These are phyloP conservation scores for Thripadectes ignobilis DNA, from an alignment of 2,797 vertebrate species.

Conservation along the genomic window DNA sequence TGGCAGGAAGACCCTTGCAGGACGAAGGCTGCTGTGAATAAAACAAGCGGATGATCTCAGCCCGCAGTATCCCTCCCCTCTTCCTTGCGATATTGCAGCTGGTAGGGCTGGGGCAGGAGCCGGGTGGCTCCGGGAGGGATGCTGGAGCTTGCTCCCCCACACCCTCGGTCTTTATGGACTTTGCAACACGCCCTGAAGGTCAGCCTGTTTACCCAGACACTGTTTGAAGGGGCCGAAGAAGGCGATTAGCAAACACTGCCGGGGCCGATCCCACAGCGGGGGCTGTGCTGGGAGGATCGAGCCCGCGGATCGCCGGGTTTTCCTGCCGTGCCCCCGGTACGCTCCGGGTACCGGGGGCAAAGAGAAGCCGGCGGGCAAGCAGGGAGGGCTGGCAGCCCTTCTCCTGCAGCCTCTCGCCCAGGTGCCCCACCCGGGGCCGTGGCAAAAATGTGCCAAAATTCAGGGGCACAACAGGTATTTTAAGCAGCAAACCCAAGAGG, in stretches of 20 bases:
- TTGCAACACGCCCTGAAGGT: constrained; percentile 52
- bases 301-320: background rate
- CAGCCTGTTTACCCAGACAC: constrained; percentile 57
- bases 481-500: background rate
- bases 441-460: background rate
- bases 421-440: background rate
- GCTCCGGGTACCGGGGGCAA: rapidly evolving
- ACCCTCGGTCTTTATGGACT: background rate
- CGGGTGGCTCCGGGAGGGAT: background rate
- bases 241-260: background rate
- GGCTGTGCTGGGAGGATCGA: background rate
- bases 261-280: background rate
- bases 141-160: background rate
- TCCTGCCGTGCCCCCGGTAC: rapidly evolving
- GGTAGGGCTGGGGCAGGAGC: background rate
- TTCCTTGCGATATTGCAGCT: background rate
- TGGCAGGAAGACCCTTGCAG: background rate
- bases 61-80: background rate
- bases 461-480: background rate
- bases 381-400: background rate
- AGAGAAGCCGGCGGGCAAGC: background rate
- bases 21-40: background rate
- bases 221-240: background rate
- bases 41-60: constrained; percentile 27
- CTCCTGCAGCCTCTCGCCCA: rapidly evolving